A percentile compares a stretch with the other conserved stretches of the same genome.
These are phyloP conservation scores for Distichodus sexfasciatus DNA, from an alignment of 2,797 vertebrate species.

Conservation along the genomic window DNA sequence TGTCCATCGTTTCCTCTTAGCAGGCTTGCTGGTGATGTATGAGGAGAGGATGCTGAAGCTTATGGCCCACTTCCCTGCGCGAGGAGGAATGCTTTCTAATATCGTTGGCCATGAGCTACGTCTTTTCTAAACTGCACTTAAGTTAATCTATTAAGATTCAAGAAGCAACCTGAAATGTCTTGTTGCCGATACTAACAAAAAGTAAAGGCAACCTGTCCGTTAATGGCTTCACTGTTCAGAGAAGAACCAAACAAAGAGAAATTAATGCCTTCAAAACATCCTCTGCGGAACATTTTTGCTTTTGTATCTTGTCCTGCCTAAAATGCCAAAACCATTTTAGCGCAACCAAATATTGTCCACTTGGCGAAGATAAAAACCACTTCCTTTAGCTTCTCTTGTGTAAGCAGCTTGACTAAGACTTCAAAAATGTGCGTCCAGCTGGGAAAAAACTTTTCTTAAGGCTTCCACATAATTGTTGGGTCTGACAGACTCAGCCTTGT, in stretches of 20 bases:
- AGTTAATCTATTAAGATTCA: not conserved
- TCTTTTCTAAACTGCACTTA: not conserved
- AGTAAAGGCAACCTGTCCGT: not conserved
- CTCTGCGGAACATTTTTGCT: too few species aligned
- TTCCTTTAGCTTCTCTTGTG: not conserved
- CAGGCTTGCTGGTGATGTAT: not conserved
- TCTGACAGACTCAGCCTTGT: slow-evolving; percentile 1
- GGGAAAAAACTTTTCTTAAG: not conserved
- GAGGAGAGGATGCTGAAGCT: not conserved
- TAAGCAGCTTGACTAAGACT: not conserved
- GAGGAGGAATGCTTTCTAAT: not conserved
- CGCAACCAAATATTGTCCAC: not conserved
- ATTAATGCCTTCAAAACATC: too few species aligned
- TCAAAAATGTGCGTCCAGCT: not conserved
- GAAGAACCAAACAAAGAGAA: too few species aligned
- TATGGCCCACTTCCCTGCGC: not conserved
- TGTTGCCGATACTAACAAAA: not conserved
- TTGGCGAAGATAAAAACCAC: not conserved
- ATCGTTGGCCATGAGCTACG: too few species aligned
- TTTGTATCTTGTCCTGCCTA: too few species aligned
- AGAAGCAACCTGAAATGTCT: not conserved
- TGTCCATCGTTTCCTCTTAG: not conserved
- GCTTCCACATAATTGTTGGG: not conserved
- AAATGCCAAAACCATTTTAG: not conserved
- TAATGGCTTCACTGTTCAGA: too few species aligned